Conservation (phyloP, 2,888 invertebrate species). For the Macrophya annulata region DNA sequence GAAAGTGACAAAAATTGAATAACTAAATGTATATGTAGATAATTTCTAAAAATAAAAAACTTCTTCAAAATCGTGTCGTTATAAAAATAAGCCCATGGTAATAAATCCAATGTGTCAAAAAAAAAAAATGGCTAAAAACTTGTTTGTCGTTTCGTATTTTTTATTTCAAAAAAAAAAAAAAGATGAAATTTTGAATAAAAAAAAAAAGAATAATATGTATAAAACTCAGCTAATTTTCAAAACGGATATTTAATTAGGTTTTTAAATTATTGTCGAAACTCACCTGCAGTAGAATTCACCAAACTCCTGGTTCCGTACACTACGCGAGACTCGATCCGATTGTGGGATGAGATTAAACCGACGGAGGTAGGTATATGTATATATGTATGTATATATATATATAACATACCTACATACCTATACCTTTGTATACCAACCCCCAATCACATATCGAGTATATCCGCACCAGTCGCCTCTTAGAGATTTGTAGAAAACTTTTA, state of each 20-base stretch:
- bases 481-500: not conserved
- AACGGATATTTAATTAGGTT: not conserved
- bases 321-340: conserved; percentile 33
- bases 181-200: conserved; percentile 38
- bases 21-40: no score
- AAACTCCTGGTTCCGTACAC: conserved; percentile 43
- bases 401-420: no score
- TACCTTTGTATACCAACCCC: not conserved
- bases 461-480: not conserved
- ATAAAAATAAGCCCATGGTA: no score
- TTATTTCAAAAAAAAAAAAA: no score
- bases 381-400: no score
- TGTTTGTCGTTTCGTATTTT: no score
- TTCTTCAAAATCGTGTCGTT: no score
- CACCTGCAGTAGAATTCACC: conserved; percentile 16
- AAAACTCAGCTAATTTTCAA: not conserved
- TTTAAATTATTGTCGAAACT: conserved; percentile 20
- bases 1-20: no score
- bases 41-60: no score
- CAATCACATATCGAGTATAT: conserved; percentile 34
- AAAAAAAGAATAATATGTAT: no score
- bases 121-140: no score
- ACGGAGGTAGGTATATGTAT: not conserved
- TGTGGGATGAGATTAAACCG: conserved; percentile 37
- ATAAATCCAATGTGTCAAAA: no score